Evolutionary conservation across 2,888 invertebrate genomes (phyloP), one percentile per base, ranked within the genome.

Genomic region (Lycaena phlaeas): DNA sequence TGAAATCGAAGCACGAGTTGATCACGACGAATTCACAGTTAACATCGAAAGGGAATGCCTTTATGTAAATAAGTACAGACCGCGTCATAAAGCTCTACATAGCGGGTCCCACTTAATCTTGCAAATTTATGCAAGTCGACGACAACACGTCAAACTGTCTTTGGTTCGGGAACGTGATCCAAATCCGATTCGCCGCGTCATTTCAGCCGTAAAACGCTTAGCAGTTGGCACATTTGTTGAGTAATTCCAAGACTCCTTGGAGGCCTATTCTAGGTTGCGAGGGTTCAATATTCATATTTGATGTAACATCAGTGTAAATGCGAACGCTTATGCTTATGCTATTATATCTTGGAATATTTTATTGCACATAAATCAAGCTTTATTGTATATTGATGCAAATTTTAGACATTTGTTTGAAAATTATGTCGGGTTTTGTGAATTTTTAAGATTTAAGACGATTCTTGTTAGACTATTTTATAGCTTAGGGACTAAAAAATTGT

Each of bases 111-210:
- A 65, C 61, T 81, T 81, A 77, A 74, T 76, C 74, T 77, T 79
- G 81, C 75, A 81, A 82, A 82, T 81, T 76, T 82, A 82, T 82
- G 81, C 81, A 76, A 82, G 72, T 68, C 71, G 70, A 64, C 68
- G 71, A 68, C 76, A 71, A 68, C 76, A 74, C n/a, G n/a, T n/a
- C n/a, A n/a, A n/a, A n/a, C 77, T 76, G 76, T 71, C 76, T 78
- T 70, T 68, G 59, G 65, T 62, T 55, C 44, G 64, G 69, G 65
- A 61, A 78, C 75, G 78, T 77, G 78, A 81, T 81, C 75, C 70
- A 77, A 79, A 81, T 81, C 72, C 76, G 68, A 78, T 79, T 78
- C 68, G 50, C 59, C 57, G 70, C 71, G 68, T 72, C 76, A 70
- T 75, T 74, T 66, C 62, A 63, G 67, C 66, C 63, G 72, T 81